Evolutionary conservation across 1,140 invertebrate genomes (phyloP), one percentile per base, ranked within the genome.

Genomic region (Thereuonema tuberculata): DNA sequence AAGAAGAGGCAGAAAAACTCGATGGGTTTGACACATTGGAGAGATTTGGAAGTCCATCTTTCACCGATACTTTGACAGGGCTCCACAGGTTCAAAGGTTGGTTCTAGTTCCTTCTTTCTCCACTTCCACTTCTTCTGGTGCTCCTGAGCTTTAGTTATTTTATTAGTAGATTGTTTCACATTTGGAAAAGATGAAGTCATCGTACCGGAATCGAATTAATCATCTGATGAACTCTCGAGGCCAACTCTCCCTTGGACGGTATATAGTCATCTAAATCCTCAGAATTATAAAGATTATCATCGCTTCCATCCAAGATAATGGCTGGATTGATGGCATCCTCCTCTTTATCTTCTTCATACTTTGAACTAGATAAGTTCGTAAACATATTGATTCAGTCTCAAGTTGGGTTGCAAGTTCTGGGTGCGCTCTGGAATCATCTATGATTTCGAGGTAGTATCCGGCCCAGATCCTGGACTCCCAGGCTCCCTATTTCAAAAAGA

Each of bases 81-180:
- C 54, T 56, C 54, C 5, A 12, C 27, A 56, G 54, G 54, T 56
- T 56, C 5, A 23, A 56, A 28, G 12, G n/a, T 12, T 29, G 26
- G 12, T 29, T 56, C 54, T 27, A 56, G n/a, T n/a, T 23, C 20
- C 21, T 56, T 56, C 26, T 56, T 56, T 25, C 26, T 37, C 54
- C 54, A 29, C 24, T 56, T 56, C n/a, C 26, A 56, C 26, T 56
- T 29, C 14, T 56, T 24, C 24, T 9, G n/a, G n/a, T n/a, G n/a
- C n/a, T n/a, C n/a, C n/a, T n/a, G n/a, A n/a, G n/a, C n/a, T n/a
- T n/a, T n/a, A 43, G n/a, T 56, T 56, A 12, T 12, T 9, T 23
- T 12, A 37, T 14, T 12, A 12, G 5, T 56, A 29, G n/a, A 43
- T 23, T 9, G 14, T 37, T 23, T 23, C 25, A 43, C 9, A 12